Evolutionary conservation across 2,113 vertebrate species (phyloP), one percentile per base, ranked within the genome.

Genomic region (Mirounga angustirostris): DNA sequence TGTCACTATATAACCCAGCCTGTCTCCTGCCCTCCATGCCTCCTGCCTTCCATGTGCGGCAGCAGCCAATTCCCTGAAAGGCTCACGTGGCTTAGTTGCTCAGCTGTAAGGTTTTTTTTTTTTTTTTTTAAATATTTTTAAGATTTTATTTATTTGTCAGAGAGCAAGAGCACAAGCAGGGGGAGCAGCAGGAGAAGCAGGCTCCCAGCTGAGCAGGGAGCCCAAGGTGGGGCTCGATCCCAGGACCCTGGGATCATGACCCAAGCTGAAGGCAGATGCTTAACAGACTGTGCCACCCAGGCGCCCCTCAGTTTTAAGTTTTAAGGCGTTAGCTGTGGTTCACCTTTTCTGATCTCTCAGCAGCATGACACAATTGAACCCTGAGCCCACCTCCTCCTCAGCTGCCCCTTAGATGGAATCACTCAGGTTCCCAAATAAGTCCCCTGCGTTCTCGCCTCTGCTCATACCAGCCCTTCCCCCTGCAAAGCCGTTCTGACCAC

Each of bases 291-390:
- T 16, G 63, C 30, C 30, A 33, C 63, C 63, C 30, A 67, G 30
- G 63, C 2, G 2, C 33, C 63, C 63, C 14, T 73, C 24, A 0
- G 50, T 79, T 50, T 74, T 16, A 43, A 56, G 26, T 3, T 40
- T 76, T 16, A 67, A 52, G 90, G 16, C 7, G 56, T 95, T 46
- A 78, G 19, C 33, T 43, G 50, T 1, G 18, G 58, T 36, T 82
- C 28, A 28, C 3, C 2, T 26, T 46, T 80, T 33, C 28, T 21
- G 36, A 24, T 67, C 80, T 81, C 28, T 1, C 36, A 40, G 83
- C 40, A 54, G n/a, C 24, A 59, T 0, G 40, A 84, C 2, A 4
- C 7, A 5, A 7, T 0, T 5, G 63, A 18, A 15, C 30, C 26
- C 46, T 14, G 33, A 30, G 13, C 43, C 85, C 3, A 5, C 56